Evolutionary conservation across 2,888 invertebrate genomes (phyloP), one percentile per base, ranked within the genome.

Genomic region (Zygogramma bicolorata): DNA sequence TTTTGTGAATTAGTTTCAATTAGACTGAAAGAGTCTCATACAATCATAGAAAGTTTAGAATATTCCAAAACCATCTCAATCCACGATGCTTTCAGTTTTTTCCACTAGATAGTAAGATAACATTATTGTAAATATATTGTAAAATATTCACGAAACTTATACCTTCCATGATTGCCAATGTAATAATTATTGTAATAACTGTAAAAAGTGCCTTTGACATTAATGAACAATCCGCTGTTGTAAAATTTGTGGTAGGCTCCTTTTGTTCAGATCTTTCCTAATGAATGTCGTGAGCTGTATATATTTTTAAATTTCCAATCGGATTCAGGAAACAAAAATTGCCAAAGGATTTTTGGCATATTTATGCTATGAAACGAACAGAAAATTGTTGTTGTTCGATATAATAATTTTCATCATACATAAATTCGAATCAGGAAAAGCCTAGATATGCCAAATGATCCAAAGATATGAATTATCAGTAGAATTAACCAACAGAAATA

Each of bases 91-190:
- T 42, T n/a, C 4, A n/a, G n/a, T n/a, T 15, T 46, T 46, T 7
- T 4, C 20, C 18, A 18, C 8, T 18, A 13, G 18, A 5, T 46
- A 10, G 18, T 20, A 20, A 46, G 10, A 46, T 53, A 25, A 13
- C 27, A 4, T 29, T 46, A 46, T 13, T 46, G 46, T 46, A 40
- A n/a, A 76, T 77, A 76, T 79, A 79, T 27, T 38, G 38, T 57
- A 34, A 38, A 65, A 25, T 66, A 46, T 46, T 42, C 60, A 81
- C 81, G 85, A 85, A 87, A 86, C 85, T 83, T 80, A 83, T 85
- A 87, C 87, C 87, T 87, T 87, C 87, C 87, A 87, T 83, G 84
- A 85, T 86, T 87, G 86, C 86, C 86, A 86, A 86, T 85, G 81
- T 82, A 82, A 83, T 81, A 81, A 80, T 73, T 77, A 81, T 82